A percentile compares a stretch with the other conserved stretches of the same genome.
phyloP scores from a whole-genome alignment of 1,140 invertebrate genomes.

The Bombus superbus region DNA sequence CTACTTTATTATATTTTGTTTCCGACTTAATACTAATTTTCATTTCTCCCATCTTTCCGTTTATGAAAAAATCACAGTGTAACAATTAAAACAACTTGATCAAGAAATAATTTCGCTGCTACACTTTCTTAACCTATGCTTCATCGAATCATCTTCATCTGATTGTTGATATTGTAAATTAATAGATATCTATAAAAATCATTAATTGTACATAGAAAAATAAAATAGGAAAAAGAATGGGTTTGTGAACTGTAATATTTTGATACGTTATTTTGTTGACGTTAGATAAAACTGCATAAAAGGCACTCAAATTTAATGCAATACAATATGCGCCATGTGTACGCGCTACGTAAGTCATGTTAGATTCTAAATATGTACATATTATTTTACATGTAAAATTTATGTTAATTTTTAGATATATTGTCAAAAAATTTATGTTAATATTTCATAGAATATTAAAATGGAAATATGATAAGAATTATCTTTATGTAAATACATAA shows the following conservation, averaged over 20 bases:
- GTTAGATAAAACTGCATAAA: too few species aligned
- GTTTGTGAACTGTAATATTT: too few species aligned
- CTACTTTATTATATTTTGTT: slow-evolving; percentile 68
- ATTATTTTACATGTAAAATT: not conserved
- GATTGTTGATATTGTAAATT: not conserved
- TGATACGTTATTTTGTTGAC: too few species aligned
- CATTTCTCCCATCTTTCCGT: slow-evolving; percentile 69
- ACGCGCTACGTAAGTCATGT: not conserved
- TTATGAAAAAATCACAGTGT: not conserved
- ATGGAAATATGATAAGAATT: not conserved
- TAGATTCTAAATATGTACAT: not conserved
- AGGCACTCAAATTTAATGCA: accelerated
- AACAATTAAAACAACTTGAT: not conserved
- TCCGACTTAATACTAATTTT: slow-evolving; percentile 60
- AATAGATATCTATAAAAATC: not conserved
- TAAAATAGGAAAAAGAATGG: not conserved
- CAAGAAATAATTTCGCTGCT: not conserved
- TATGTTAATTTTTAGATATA: not conserved
- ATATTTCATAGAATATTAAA: not conserved
- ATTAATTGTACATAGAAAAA: not conserved
- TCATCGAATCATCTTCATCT: not conserved
- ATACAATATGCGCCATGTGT: accelerated
- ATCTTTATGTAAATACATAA: not conserved
- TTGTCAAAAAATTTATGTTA: not conserved
- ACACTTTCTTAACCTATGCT: not conserved